These are phyloP conservation scores for Phragmatobia fuliginosa DNA, from an alignment of 2,888 invertebrate species.

Conservation along the genomic window DNA sequence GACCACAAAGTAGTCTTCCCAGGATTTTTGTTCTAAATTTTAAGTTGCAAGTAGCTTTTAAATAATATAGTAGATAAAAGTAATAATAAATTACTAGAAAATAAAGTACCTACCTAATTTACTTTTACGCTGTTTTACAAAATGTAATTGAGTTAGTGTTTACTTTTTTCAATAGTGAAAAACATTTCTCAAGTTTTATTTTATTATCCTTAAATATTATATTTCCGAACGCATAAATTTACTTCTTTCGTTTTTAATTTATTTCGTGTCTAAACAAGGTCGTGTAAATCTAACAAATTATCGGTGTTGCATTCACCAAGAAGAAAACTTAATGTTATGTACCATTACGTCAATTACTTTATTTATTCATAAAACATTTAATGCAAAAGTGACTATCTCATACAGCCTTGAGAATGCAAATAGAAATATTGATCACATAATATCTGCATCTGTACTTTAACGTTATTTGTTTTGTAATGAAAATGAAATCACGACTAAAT, in stretches of 20 bases:
- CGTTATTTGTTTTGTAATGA: neutral
- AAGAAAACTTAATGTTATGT: neutral
- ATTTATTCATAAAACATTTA: neutral
- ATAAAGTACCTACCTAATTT: neutral
- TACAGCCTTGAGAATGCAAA: neutral
- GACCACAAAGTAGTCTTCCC: neutral
- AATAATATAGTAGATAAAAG: neutral
- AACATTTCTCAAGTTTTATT: no score
- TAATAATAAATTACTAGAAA: no score
- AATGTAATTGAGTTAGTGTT: no score
- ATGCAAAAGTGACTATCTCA: neutral
- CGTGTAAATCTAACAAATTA: neutral
- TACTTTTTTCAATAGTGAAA: no score
- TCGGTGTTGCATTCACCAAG: neutral
- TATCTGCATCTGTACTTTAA: neutral
- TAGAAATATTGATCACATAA: neutral
- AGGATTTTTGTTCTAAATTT: neutral
- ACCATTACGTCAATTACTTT: neutral
- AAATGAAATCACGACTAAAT: neutral
- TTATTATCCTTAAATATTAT: no score
- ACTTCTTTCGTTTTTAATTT: neutral
- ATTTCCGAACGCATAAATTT: neutral
- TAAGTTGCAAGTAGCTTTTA: neutral
- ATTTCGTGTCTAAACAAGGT: neutral
- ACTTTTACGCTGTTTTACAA: neutral